A percentile compares a stretch with the other conserved stretches of the same genome.
phyloP scores from a whole-genome alignment of 53 echinoderm and acorn worm genomes.

The Actinopyga echinites region DNA sequence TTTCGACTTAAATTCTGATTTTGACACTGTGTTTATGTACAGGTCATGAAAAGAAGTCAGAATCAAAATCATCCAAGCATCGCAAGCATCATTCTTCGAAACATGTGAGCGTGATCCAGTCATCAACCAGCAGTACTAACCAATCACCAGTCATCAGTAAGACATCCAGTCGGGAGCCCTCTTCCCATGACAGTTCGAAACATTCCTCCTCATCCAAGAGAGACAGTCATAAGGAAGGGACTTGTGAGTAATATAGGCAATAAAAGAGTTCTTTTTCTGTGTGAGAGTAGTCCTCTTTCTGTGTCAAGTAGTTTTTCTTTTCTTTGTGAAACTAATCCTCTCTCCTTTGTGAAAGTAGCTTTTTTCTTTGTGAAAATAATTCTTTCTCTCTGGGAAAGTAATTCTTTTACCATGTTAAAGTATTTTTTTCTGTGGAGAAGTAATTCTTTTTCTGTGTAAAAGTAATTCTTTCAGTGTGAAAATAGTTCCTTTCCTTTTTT shows the following conservation, averaged over 20 bases:
- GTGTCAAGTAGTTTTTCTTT: no score
- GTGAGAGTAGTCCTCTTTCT: no score
- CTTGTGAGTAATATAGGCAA: no score
- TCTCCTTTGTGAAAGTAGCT: no score
- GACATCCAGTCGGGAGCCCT: neutral
- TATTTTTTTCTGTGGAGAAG: neutral
- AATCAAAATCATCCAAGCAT: neutral
- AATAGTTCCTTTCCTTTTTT: no score
- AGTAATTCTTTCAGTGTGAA: no score
- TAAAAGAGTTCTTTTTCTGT: no score
- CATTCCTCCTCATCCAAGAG: neutral
- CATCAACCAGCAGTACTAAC: neutral
- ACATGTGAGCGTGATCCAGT: neutral
- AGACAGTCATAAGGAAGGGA: neutral
- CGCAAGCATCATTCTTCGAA: neutral
- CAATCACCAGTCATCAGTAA: neutral
- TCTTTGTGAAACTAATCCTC: no score
- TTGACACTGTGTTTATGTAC: no score
- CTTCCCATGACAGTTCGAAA: neutral
- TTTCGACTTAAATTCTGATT: no score
- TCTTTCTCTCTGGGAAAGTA: neutral
- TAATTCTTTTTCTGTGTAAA: no score
- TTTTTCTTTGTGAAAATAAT: neutral
- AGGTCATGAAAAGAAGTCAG: conserved; percentile 7
- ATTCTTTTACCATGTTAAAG: neutral